Conservation (phyloP, 1,140 invertebrate genomes). For the Oncopodura yosiiana region DNA sequence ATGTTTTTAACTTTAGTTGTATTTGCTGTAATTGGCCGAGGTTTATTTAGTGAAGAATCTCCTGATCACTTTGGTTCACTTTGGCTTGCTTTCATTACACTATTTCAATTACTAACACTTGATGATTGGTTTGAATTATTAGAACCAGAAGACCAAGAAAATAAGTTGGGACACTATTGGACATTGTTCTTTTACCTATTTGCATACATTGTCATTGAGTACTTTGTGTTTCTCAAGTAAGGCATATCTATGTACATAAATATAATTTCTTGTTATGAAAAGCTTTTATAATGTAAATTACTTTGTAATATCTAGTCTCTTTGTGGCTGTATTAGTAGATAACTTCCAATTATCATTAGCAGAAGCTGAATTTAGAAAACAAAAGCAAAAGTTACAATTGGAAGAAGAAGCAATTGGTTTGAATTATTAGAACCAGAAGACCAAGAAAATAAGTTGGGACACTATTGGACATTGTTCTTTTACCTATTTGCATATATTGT, state of each 20-base stretch:
- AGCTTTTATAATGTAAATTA: background rate
- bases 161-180: background rate
- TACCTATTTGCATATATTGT: conserved; percentile 37
- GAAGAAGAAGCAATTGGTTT: background rate
- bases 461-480: conserved; percentile 33
- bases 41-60: conserved; percentile 33
- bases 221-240: conserved; percentile 38
- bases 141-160: background rate
- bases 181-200: conserved; percentile 36
- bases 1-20: conserved; percentile 27
- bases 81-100: conserved; percentile 33
- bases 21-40: conserved; percentile 38
- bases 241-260: background rate
- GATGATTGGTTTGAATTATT: conserved; percentile 32
- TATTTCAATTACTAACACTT: conserved; percentile 36
- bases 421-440: too few species aligned
- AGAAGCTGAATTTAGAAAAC: conserved; percentile 14
- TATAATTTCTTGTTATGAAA: background rate
- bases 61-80: conserved; percentile 35
- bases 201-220: conserved; percentile 37
- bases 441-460: background rate
- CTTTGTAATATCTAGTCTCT: conserved; percentile 28
- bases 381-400: background rate
- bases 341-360: conserved; percentile 37
- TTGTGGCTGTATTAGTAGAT: conserved; percentile 39